Conservation (phyloP, 2,888 invertebrate species). For the Leptothorax acervorum region DNA sequence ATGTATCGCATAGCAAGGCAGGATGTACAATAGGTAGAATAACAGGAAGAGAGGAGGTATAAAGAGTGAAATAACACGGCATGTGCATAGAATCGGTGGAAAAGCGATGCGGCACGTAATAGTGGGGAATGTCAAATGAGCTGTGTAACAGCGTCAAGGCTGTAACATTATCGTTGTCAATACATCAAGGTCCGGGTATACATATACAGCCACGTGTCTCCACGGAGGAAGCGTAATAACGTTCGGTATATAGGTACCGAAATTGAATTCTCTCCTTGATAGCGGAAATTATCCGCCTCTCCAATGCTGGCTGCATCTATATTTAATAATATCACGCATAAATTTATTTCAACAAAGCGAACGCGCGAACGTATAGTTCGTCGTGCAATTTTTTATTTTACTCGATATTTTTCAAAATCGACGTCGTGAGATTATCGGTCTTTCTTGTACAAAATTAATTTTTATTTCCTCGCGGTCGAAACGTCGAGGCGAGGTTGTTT, state of each 20-base stretch:
- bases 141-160: slow-evolving; percentile 43
- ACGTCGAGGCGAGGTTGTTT: background rate
- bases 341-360: background rate
- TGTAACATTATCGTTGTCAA: slow-evolving; percentile 43
- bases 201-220: slow-evolving; percentile 33
- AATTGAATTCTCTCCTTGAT: slow-evolving; percentile 11
- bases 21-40: background rate
- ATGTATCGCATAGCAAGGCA: background rate
- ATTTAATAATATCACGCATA: background rate
- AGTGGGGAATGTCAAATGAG: slow-evolving; percentile 40
- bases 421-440: background rate
- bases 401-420: background rate
- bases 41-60: slow-evolving; percentile 10
- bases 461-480: background rate
- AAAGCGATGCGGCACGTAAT: slow-evolving; percentile 13
- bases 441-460: background rate
- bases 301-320: background rate
- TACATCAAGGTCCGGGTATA: slow-evolving; percentile 29
- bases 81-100: slow-evolving; percentile 20
- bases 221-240: background rate
- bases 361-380: background rate
- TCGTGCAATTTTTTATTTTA: background rate
- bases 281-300: background rate
- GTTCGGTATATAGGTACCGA: background rate
- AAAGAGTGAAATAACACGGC: background rate